Evolutionary conservation across 2,113 vertebrate genomes (phyloP), one percentile per base, ranked within the genome.

Genomic region (Scortum barcoo): DNA sequence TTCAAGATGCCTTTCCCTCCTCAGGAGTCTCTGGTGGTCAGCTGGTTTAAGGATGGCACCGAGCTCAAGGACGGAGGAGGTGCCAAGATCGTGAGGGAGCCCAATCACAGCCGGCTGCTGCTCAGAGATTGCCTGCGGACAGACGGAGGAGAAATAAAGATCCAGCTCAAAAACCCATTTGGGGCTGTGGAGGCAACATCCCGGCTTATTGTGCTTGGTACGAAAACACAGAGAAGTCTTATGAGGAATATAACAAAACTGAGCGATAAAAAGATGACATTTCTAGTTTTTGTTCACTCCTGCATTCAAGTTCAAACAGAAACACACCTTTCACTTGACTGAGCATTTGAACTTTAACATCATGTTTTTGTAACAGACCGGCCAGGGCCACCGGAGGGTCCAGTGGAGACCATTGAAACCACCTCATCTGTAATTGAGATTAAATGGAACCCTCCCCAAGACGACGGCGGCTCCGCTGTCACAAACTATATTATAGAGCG

Each of bases 1-100:
- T 86, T 97, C 84, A 97, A 95, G 88, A 95, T 98, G 83, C 94
- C 94, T 5, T 97, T 97, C 11, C 66, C 93, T 56, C 95, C 96
- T 17, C 94, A 87, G 70, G 91, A 94, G 24, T 95, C 95, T 16
- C 60, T 97, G 81, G 93, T 88, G 81, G 93, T 95, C 1, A 86
- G 54, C 0, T 97, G 97, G 97, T 94, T 94, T 33, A 97, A 96
- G 79, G 95, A 96, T 1, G 93, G 83, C 28, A 88, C 69, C 0
- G 93, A 96, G 89, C 61, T 97, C 60, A 91, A 57, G 14, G 91
- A 96, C 12, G 91, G 94, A n/a, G 57, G 88, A 19, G 90, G 94
- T 50, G 80, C 95, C 16, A 95, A 93, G 83, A 91, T 96, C 17
- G 88, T 95, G n/a, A 95, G 88, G 85, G 93, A 95, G 51, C 92